Percentiles rank a stretch among this genome's conserved stretches.
Conservation (phyloP, 64 coral and sea anemone species). For the Pocillopora verrucosa region DNA sequence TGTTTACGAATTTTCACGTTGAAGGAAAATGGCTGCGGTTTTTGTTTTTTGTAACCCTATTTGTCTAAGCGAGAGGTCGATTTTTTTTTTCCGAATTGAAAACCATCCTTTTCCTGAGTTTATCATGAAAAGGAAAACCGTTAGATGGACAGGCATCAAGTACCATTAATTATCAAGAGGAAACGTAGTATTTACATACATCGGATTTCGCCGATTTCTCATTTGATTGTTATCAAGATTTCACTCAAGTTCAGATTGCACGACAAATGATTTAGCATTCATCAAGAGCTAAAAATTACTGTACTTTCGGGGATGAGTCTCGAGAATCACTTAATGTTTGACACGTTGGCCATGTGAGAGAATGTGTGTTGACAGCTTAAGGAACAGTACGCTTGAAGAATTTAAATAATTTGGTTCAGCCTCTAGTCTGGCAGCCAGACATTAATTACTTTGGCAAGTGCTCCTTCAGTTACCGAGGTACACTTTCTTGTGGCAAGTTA, state of each 20-base stretch:
- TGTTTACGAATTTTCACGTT: constrained; percentile 33
- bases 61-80: background rate
- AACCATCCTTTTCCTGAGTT: background rate
- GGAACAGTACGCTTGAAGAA: constrained; percentile 2
- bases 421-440: constrained; percentile 5
- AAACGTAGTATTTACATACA: constrained; percentile 31
- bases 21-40: constrained; percentile 26
- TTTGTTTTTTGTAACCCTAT: background rate
- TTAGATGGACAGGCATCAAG: constrained; percentile 7
- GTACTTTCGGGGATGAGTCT: background rate
- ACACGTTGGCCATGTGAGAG: constrained; percentile 19
- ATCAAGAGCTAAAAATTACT: background rate
- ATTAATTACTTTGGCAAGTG: constrained; percentile 42
- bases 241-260: background rate
- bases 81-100: too few relatives aligned
- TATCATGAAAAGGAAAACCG: background rate
- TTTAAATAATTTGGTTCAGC: constrained; percentile 24
- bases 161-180: constrained; percentile 27
- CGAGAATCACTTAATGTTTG: constrained; percentile 24
- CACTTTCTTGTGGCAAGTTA: too few relatives aligned
- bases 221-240: background rate
- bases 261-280: constrained; percentile 5
- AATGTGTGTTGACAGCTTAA: constrained; percentile 30
- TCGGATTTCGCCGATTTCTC: background rate
- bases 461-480: background rate